Evolutionary conservation across 1,140 invertebrate species (phyloP).

Genomic region (Nephila pilipes): DNA sequence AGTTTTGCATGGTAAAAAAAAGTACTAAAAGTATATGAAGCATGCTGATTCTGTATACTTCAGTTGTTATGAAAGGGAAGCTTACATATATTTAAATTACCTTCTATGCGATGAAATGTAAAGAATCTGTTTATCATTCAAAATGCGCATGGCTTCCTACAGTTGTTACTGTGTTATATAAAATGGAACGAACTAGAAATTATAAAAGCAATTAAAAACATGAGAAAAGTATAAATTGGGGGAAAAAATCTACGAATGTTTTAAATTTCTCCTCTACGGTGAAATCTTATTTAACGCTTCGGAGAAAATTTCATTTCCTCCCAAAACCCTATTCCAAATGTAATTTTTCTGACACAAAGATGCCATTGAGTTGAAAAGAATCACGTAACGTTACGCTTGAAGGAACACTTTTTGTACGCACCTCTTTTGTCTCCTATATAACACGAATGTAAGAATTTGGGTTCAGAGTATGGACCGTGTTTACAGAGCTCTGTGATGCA

Average conservation of each 20-base stretch:
- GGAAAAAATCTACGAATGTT: not conserved
- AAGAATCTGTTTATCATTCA: too few species aligned
- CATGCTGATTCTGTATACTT: too few species aligned
- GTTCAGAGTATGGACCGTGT: not conserved
- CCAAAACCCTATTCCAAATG: not conserved
- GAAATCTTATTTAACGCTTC: constrained; percentile 28
- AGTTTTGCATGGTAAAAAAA: too few species aligned
- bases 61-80: too few species aligned
- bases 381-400: not conserved
- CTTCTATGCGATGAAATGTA: too few species aligned
- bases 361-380: not conserved
- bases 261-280: not conserved
- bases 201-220: not conserved
- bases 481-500: not conserved
- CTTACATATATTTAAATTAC: too few species aligned
- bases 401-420: not conserved
- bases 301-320: constrained; percentile 27
- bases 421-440: not conserved
- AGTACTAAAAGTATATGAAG: too few species aligned
- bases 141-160: too few species aligned
- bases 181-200: not conserved
- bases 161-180: too few species aligned
- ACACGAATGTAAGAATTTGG: constrained; percentile 4
- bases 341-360: constrained; percentile 40
- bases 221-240: not conserved